Evolutionary conservation across 2,888 invertebrate species (phyloP).

Genomic region (Molanna angustata): DNA sequence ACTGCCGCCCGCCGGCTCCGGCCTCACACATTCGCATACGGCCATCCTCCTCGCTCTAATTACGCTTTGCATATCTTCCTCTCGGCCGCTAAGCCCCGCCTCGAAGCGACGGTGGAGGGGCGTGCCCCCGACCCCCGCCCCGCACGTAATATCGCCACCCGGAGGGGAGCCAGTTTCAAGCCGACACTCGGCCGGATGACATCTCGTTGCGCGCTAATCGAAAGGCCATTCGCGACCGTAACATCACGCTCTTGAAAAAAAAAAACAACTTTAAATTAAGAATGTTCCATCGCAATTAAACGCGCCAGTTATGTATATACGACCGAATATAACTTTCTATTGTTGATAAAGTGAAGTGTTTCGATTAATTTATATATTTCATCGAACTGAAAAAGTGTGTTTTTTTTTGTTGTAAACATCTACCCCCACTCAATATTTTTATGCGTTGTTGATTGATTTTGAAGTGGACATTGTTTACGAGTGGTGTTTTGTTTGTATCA

Average conservation of each 20-base stretch:
- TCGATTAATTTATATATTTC: constrained; percentile 1
- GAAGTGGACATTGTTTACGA: constrained; percentile 22
- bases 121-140: constrained; percentile 31
- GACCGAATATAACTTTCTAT: neutral
- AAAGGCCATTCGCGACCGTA: constrained; percentile 19
- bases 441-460: constrained; percentile 14
- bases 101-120: constrained; percentile 38
- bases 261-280: constrained; percentile 13
- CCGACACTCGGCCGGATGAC: constrained; percentile 24
- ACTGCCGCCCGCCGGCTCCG: constrained; percentile 50
- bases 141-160: constrained; percentile 38
- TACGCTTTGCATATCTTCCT: constrained; percentile 34
- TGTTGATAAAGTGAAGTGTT: constrained; percentile 15
- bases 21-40: constrained; percentile 43
- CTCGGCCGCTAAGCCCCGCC: constrained; percentile 41
- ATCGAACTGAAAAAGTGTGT: constrained; percentile 8
- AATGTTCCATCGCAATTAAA: neutral
- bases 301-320: neutral
- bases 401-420: constrained; percentile 19
- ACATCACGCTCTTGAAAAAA: constrained; percentile 15
- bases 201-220: constrained; percentile 19
- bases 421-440: constrained; percentile 9
- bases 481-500: constrained; percentile 18
- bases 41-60: constrained; percentile 53
- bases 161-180: constrained; percentile 36